phyloP scores from a whole-genome alignment of 2,113 vertebrate genomes.

The Trogon surrucura region DNA sequence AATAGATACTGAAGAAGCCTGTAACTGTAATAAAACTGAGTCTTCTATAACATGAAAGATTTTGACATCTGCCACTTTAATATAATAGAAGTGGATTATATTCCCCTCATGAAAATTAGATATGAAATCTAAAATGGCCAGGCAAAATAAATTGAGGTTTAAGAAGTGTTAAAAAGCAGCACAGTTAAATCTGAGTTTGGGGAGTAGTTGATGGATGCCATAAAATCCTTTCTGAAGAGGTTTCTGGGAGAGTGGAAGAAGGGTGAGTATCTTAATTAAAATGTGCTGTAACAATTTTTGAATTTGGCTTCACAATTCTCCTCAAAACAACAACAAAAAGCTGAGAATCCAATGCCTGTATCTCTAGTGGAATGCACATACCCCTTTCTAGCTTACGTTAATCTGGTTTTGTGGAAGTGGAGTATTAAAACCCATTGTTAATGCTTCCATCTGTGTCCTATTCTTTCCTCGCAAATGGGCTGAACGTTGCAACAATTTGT shows the following conservation, averaged over 20 bases:
- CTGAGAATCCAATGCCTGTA: neutral
- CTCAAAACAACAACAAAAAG: neutral
- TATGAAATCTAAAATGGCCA: constrained; percentile 30
- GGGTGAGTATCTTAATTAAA: neutral
- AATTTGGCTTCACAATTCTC: constrained; percentile 8
- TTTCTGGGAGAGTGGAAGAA: neutral
- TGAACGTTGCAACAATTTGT: constrained; percentile 49
- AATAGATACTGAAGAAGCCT: constrained; percentile 7
- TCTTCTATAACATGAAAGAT: constrained; percentile 22
- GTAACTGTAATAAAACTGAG: constrained; percentile 23
- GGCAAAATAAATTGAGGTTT: neutral
- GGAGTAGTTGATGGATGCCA: neutral
- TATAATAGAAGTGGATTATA: constrained; percentile 52
- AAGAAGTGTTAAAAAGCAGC: constrained; percentile 16
- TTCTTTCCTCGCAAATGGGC: constrained; percentile 46
- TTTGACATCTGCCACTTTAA: constrained; percentile 48
- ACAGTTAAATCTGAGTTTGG: constrained; percentile 18
- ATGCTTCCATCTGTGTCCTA: constrained; percentile 51
- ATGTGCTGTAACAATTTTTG: neutral
- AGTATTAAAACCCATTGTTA: constrained; percentile 55
- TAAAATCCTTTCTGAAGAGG: constrained; percentile 17
- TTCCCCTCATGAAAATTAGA: constrained; percentile 37
- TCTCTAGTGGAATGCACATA: constrained; percentile 22
- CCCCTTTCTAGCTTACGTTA: constrained; percentile 25
- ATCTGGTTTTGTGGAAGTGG: constrained; percentile 61